Base-by-base conservation (phyloP, 2,113 vertebrate species). In the Elephantulus edwardii region DNA sequence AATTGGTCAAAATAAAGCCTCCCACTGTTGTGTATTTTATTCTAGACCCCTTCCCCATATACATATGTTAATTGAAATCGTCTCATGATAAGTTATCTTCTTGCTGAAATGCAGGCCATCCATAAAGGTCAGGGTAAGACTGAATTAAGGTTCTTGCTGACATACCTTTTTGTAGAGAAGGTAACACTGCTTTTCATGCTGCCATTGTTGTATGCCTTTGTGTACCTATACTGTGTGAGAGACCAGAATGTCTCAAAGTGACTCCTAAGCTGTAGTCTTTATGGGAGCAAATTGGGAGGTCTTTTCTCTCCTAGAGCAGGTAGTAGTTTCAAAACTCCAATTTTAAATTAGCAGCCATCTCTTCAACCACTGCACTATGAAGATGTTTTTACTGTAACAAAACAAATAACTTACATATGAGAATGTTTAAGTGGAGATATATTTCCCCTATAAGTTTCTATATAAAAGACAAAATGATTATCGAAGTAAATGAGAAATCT, bases 41-140 rank as follows among this genome's bases (percentile, higher is more conserved):
- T 79, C 79, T 80, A 89, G 33, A 74, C 20, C 11, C 28, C 6
- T 56, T 93, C 77, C 77, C 42, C 77, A 71, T 86, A 83, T 82
- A 62, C 44, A 40, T 16, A 30, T 70, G 83, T 28, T 68, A 60
- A 33, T 17, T 72, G 22, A 78, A 44, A 48, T 70, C 35, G 82
- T 52, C 46, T 20, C 6, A n/a, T n/a, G 64, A 79, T 71, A 22
- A 52, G 16, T 66, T 71, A 28, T 1, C 28, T 87, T 90, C 62
- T 86, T 83, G 71, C 48, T 6, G 20, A 86, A 50, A 86, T 44
- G 35, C 26, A 8, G 19, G 87, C 38, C 54, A 87, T 77, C 14
- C 10, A 4, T 26, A 71, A 58, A 64, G 44, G 38, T 87, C 72
- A 56, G 22, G 30, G 66, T 75, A 50, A 93, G 60, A 33, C 26